Percentiles rank a stretch among this genome's conserved stretches.
phyloP scores from a whole-genome alignment of 2,888 invertebrate species.

The Amblyjoppa proteus region DNA sequence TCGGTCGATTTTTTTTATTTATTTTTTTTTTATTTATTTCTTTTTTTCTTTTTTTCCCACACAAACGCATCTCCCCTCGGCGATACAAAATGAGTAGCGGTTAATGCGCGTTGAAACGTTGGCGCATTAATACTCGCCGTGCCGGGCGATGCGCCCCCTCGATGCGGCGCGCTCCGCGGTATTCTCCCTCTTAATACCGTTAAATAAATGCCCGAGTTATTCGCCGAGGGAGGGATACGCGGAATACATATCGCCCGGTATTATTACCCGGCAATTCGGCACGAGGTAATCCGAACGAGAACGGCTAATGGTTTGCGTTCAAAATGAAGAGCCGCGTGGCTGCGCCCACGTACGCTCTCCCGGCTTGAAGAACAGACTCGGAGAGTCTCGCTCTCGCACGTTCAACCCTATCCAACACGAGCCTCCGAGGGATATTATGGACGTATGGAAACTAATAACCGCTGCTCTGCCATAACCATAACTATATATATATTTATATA shows the following conservation, averaged over 20 bases:
- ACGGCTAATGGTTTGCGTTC: conserved; percentile 45
- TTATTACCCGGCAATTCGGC: conserved; percentile 30
- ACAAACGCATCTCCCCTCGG: too few species aligned
- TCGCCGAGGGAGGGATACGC: neutral
- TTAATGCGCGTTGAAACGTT: neutral
- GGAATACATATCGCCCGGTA: conserved; percentile 5
- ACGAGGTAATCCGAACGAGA: conserved; percentile 47
- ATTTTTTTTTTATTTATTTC: too few species aligned
- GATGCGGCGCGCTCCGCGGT: conserved; percentile 1
- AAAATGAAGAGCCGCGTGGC: conserved; percentile 43
- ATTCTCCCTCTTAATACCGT: neutral
- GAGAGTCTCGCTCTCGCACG: neutral
- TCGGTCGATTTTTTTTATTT: neutral
- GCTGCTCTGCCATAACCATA: neutral
- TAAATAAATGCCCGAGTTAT: conserved; percentile 1
- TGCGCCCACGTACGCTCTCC: conserved; percentile 43
- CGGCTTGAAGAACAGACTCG: conserved; percentile 18
- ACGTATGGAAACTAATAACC: conserved; percentile 13
- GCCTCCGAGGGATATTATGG: conserved; percentile 27
- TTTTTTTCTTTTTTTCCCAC: too few species aligned
- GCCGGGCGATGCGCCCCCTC: neutral
- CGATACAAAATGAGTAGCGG: too few species aligned
- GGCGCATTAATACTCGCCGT: neutral
- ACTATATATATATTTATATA: too few species aligned
- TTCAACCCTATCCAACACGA: conserved; percentile 37